Base-by-base conservation (phyloP, 2,888 invertebrate species). In the Xanthostigma xanthostigma region DNA sequence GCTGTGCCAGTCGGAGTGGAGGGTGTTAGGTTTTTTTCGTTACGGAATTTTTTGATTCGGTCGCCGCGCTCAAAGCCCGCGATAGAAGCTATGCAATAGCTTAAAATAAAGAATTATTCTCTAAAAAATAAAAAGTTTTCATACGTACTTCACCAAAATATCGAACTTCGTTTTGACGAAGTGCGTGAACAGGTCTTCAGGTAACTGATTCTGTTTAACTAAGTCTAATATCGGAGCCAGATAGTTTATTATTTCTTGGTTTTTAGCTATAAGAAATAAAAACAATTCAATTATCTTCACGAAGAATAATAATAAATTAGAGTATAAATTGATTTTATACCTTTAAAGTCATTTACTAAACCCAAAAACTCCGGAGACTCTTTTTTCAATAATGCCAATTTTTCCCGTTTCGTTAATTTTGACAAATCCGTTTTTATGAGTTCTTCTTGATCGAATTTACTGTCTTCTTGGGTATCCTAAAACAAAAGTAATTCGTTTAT, bases 281-380 rank as follows among this genome's bases (percentile, higher is more conserved):
- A 60, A 61, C 10, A n/a, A 36, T 11, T 10, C 17, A 34, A 41
- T 41, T 41, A 13, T 12, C 35, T 34, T 33, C 33, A 36, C n/a
- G 34, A 13, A 36, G 12, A 14, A 36, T 12, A 34, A 34, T 12
- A n/a, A n/a, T 11, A 34, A 12, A 14, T 44, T 34, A 13, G 11
- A 14, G 12, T 9, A 34, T 34, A 13, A 14, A 12, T 44, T 17
- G 10, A 41, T 27, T 14, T 56, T 59, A 76, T 81, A 63, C 77
- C 74, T 72, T 85, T 80, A 60, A 84, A 89, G 64, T 93, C 91
- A 52, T 80, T 74, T 45, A 88, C 72, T 10, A 94, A 70, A 5
- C 80, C 81, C 48, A 80, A 63, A 62, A 93, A 82, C 67, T 95
- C 93, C 2, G 94, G 93, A 44, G 88, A 87, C 64, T 93, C 89